These are phyloP conservation scores for Drosophila busckii DNA, from an alignment of 1,140 invertebrate genomes.

Conservation along the genomic window DNA sequence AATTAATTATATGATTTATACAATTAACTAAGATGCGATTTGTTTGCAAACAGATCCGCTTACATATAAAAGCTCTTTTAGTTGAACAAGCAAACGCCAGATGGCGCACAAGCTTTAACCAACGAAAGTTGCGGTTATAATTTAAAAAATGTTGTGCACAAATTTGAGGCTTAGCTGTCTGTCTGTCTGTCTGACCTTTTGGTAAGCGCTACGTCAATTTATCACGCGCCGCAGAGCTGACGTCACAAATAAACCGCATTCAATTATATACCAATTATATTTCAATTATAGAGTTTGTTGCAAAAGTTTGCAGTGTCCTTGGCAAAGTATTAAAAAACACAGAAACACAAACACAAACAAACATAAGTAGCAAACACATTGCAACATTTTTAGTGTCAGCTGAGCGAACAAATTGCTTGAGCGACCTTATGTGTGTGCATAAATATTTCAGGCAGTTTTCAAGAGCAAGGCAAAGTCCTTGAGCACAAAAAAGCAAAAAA, in stretches of 20 bases:
- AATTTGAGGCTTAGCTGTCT: too few relatives aligned
- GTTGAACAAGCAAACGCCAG: too few relatives aligned
- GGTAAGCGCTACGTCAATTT: not conserved
- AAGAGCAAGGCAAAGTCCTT: conserved; percentile 69
- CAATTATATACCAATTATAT: conserved; percentile 66
- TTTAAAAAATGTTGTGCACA: too few relatives aligned
- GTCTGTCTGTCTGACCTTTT: not conserved
- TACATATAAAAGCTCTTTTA: too few relatives aligned
- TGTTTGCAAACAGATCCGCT: too few relatives aligned
- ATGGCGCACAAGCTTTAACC: too few relatives aligned
- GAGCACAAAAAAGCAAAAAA: conserved; percentile 39
- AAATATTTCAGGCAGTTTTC: conserved; percentile 68
- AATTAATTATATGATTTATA: too few relatives aligned
- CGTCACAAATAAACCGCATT: conserved; percentile 26
- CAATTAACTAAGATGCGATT: too few relatives aligned
- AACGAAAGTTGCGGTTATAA: too few relatives aligned
- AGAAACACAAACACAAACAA: conserved; percentile 21
- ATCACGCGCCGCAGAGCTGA: not conserved
- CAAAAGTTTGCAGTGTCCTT: conserved; percentile 42
- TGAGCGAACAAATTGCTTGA: conserved; percentile 62
- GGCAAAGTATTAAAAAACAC: conserved; percentile 49
- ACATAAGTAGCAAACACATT: not conserved
- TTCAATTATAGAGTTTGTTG: conserved; percentile 56
- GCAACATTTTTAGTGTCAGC: conserved; percentile 60
- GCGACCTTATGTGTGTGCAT: conserved; percentile 69